Conservation (phyloP, 2,113 vertebrate genomes). For the Rhynchomys soricoides region DNA sequence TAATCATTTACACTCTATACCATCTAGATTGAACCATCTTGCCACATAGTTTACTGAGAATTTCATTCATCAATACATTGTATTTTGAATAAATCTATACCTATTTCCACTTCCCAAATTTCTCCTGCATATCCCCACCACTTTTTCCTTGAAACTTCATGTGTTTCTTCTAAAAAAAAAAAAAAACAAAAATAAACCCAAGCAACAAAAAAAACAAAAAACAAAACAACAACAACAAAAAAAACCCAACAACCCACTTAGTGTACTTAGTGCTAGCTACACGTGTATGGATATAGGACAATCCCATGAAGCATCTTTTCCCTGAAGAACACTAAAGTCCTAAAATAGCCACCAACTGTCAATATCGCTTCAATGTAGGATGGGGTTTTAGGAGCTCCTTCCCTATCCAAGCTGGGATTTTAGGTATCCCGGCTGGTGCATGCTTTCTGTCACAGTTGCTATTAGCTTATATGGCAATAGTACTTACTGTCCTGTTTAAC, state of each 20-base stretch:
- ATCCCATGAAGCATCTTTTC: neutral
- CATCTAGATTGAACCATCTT: neutral
- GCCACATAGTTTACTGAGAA: neutral
- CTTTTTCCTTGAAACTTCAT: neutral
- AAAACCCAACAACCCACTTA: neutral
- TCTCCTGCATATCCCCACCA: rapidly evolving
- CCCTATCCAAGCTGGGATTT: neutral
- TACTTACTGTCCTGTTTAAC: neutral
- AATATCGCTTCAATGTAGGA: neutral
- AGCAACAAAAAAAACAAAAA: too few species aligned
- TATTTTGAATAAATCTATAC: neutral
- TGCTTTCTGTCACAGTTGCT: neutral
- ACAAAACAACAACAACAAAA: too few species aligned
- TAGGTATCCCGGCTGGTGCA: too few species aligned
- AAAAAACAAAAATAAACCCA: too few species aligned
- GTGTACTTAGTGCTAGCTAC: neutral
- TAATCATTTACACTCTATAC: neutral
- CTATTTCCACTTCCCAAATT: neutral
- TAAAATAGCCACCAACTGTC: neutral
- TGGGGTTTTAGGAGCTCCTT: neutral
- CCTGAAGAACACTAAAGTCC: neutral
- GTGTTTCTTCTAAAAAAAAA: neutral
- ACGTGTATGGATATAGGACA: neutral
- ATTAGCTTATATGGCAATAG: neutral
- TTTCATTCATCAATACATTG: neutral